phyloP scores from a whole-genome alignment of 2,888 invertebrate species.

The Pyrocoelia pectoralis region DNA sequence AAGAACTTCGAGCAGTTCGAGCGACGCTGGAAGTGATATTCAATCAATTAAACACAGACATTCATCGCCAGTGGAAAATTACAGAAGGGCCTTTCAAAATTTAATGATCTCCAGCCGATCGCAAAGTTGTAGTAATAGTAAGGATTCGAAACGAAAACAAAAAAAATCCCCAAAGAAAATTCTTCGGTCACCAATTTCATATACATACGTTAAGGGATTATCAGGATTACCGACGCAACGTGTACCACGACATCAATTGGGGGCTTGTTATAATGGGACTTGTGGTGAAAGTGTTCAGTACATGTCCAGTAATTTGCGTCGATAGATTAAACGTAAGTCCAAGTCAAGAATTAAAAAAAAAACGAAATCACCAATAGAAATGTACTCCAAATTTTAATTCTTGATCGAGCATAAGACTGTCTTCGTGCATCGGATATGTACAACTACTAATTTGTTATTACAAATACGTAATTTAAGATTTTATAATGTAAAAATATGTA shows the following conservation, averaged over 20 bases:
- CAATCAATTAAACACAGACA: conserved; percentile 60
- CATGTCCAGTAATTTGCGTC: conserved; percentile 52
- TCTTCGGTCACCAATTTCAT: conserved; percentile 78
- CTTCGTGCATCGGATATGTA: conserved; percentile 16
- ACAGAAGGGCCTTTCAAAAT: conserved; percentile 77
- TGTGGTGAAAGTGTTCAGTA: conserved; percentile 56
- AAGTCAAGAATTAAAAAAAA: not conserved
- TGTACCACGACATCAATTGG: conserved; percentile 67
- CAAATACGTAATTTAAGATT: conserved; percentile 15
- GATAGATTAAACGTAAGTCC: conserved; percentile 43
- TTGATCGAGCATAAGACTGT: conserved; percentile 24
- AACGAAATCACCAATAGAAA: conserved; percentile 27
- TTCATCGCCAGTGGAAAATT: conserved; percentile 66
- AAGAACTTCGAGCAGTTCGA: conserved; percentile 64
- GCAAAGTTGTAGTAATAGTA: conserved; percentile 67
- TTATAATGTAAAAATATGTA: conserved; percentile 23
- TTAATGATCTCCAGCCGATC: conserved; percentile 69
- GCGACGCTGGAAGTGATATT: conserved; percentile 71
- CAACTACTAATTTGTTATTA: conserved; percentile 15
- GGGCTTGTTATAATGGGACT: conserved; percentile 46
- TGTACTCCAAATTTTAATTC: conserved; percentile 8
- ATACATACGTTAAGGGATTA: conserved; percentile 82
- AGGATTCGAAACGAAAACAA: conserved; percentile 56
- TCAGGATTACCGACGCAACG: conserved; percentile 85
- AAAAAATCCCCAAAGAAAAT: conserved; percentile 78